Evolutionary conservation across 2,113 vertebrate species (phyloP), one percentile per base, ranked within the genome.

Genomic region (Lynx canadensis): DNA sequence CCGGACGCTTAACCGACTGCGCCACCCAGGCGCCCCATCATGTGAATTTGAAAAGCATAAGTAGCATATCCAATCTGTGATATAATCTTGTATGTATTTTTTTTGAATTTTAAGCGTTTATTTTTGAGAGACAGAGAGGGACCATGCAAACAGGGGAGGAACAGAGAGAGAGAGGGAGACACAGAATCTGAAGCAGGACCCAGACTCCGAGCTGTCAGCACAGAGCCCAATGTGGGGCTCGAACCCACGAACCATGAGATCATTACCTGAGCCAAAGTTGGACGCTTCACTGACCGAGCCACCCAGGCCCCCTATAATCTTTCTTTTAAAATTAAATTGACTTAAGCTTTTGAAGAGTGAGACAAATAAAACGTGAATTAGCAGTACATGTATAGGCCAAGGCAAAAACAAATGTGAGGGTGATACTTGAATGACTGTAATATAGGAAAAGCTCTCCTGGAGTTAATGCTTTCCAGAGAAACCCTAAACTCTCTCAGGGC

Each of bases 281-380:
- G 19, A 7, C 21, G 21, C 21, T 57, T 57, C 21, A 23, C 57
- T 18, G 52, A 55, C 52, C 1, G 52, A 55, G 52, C 52, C 52
- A 55, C 15, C 7, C 57, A 21, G 57, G 57, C 3, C 57, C 57
- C 57, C 57, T 27, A n/a, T n/a, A 66, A 71, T 66, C 66, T 89
- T 93, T 82, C 55, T 88, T 92, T 48, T 97, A 27, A 79, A 85
- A 80, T 92, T 85, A 81, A 81, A 63, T 89, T 36, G 33, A 81
- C 84, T 74, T 79, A 83, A 65, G 33, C 16, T 91, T 93, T 89
- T 86, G 63, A 89, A 95, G 73, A 89, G 27, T 38, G 41, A 69
- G 12, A 80, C 27, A 55, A 52, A 41, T 83, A 19, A 94, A 83
- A 79, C 48, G 45, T 36, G 45, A 94, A 45, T 93, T 81, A 76